Evolutionary conservation across 2,113 vertebrate genomes (phyloP), one percentile per base, ranked within the genome.

Genomic region (Numenius arquata): DNA sequence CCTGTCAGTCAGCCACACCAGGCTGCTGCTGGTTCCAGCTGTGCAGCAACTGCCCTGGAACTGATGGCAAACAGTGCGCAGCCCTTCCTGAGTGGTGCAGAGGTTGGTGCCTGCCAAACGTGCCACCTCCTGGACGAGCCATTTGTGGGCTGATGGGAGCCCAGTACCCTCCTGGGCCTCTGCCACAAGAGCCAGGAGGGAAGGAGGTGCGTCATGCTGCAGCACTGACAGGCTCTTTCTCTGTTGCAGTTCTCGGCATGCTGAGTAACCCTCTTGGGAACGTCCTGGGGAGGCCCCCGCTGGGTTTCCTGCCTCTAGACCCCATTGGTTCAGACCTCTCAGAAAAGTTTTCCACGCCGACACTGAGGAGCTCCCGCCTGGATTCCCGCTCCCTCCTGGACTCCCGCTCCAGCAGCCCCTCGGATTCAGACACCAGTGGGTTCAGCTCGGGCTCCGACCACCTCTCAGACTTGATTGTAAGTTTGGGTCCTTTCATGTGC

Each of bases 371-470:
- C 32, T 97, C 98, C n/a, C 98, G 99, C 38, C 96, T 99, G 97
- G 99, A 99, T 61, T 99, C 98, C 0, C 98, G 98, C 41, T 99
- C 99, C 72, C 98, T 99, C 81, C 93, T 99, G 97, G 99, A 99
- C 94, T 99, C 99, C 1, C 99, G 99, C 43, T 99, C 99, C 89
- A 99, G 99, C 98, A 99, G 99, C 93, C 99, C 99, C 27, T 99
- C 99, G 4, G 99, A 99, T 97, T 99, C 99, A 0, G 99, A 99
- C 96, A 99, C 99, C 90, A 99, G 99, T 52, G 99, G 99, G 77
- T 99, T 99, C 98, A 99, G 99, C 98, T 99, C 99, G 34, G 99
- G 99, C 65, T 99, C 99, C 0, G 99, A 99, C 94, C 99, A 99
- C 87, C 98, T 99, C 89, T 99, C 99, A 59, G 99, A 99, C 84